Base-by-base conservation (phyloP, 2,797 vertebrate genomes). In the Phataginus tetradactyla region DNA sequence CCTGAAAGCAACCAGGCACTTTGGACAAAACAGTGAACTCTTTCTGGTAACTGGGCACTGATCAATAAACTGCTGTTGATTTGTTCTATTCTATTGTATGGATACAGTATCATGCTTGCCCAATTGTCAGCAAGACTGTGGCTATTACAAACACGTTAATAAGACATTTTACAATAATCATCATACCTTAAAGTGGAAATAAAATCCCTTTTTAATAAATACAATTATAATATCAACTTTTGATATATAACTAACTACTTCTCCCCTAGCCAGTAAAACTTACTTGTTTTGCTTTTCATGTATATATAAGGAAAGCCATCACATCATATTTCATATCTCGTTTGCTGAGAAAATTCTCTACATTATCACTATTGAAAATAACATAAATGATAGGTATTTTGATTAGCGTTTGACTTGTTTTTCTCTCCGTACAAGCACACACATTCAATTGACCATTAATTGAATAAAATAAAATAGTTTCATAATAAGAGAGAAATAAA, bases 111-210 rank as follows among this genome's bases (percentile, higher is more conserved):
- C n/a, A 37, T 42, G 57, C 39, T 94, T 34, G 6, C 4, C 25
- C 37, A 37, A 49, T 3, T 79, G 29, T 64, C 59, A 39, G 23
- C 45, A 84, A 75, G 61, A 91, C 66, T 63, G 17, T 74, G 32
- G 75, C 37, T 89, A 20, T 69, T 64, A 85, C 13, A 66, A 84
- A 71, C 34, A 74, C 1, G 49, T 11, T 5, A 87, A 27, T 39
- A 90, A 90, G 51, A 79, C 13, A 81, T 87, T 68, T 94, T 74
- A 69, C 59, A 51, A 93, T 57, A 53, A 64, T 53, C n/a, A 84
- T 32, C 55, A 64, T 8, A 84, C n/a, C 78, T 88, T 66, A 49
- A 15, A 72, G 39, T 27, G 51, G 8, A 72, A 74, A 29, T 37
- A 74, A 37, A 90, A 51, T 39, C 8, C 59, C 74, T 21, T 69